Evolutionary conservation across 2,888 invertebrate species (phyloP), one percentile per base, ranked within the genome.

Genomic region (Orchestes rusci): DNA sequence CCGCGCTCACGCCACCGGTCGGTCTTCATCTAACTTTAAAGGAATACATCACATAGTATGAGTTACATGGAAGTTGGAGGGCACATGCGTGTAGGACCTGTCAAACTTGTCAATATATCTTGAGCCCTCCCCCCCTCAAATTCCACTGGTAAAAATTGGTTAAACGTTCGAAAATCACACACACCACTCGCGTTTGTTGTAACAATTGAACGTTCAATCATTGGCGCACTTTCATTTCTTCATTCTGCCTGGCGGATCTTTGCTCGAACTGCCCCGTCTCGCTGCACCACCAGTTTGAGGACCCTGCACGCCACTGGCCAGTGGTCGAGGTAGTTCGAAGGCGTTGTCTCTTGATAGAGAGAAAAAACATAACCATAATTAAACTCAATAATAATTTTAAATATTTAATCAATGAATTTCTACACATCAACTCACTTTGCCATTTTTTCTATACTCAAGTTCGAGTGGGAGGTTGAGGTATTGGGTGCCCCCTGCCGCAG

Each of bases 231-330:
- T 52, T 60, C 59, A 68, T 58, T 67, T 68, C 58, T 68, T 68
- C 53, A 68, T 56, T 48, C 67, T 50, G 28, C 28, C 38, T 16
- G 67, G 64, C 33, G 67, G 64, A 46, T 69, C 69, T 53, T 69
- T 69, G 56, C 65, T 67, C 56, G 68, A 66, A 57, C 67, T 67
- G 46, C 71, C 76, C 70, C 76, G 72, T 70, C 77, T 76, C 72
- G 77, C 76, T 69, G 74, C 52, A 72, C 67, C 66, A 70, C 69
- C 65, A n/a, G n/a, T n/a, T 72, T 73, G 56, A 27, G 30, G 40
- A 10, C 13, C 13, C 33, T 43, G 74, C 50, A 72, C 67, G 28
- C 29, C 30, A 15, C 23, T 10, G 7, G 23, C 23, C 23, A 5
- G 7, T 23, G 5, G 23, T 23, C 10, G 23, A 5, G 5, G 23